A percentile compares a stretch with the other conserved stretches of the same genome.
phyloP scores from a whole-genome alignment of 2,113 vertebrate species.

The Xyrauchen texanus region DNA sequence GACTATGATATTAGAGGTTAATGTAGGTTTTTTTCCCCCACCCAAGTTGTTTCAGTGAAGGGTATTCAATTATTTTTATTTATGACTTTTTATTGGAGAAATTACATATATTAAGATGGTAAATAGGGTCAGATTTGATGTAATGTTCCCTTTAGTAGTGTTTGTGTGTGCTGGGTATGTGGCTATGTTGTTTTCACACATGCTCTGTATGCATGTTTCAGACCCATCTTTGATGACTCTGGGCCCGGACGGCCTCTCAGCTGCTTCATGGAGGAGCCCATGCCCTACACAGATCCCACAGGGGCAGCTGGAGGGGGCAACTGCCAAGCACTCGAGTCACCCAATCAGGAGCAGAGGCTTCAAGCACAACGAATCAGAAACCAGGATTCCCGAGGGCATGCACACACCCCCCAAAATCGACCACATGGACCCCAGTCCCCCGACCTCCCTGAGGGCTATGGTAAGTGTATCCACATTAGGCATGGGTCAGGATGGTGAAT shows the following conservation, averaged over 20 bases:
- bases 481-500: neutral
- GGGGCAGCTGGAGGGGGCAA: constrained; percentile 88
- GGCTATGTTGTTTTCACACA: neutral
- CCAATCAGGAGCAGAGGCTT: constrained; percentile 86
- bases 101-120: neutral
- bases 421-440: constrained; percentile 92
- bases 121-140: neutral
- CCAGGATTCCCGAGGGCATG: constrained; percentile 83
- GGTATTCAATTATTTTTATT: no score
- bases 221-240: constrained; percentile 89
- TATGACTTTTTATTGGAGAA: neutral
- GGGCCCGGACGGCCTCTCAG: constrained; percentile 84
- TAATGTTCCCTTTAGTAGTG: neutral
- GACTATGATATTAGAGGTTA: no score
- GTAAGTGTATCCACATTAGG: constrained; percentile 67
- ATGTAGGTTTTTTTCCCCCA: no score
- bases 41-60: neutral
- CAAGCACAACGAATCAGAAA: constrained; percentile 88
- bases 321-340: constrained; percentile 87
- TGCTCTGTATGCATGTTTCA: constrained; percentile 54
- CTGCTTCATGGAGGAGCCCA: constrained; percentile 93
- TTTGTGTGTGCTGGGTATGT: neutral
- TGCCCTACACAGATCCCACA: constrained; percentile 87
- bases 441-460: constrained; percentile 94
- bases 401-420: constrained; percentile 90